A percentile compares a stretch with the other conserved stretches of the same genome.
These are phyloP conservation scores for Lasioglossum figueresi DNA, from an alignment of 2,888 invertebrate species.

Conservation along the genomic window DNA sequence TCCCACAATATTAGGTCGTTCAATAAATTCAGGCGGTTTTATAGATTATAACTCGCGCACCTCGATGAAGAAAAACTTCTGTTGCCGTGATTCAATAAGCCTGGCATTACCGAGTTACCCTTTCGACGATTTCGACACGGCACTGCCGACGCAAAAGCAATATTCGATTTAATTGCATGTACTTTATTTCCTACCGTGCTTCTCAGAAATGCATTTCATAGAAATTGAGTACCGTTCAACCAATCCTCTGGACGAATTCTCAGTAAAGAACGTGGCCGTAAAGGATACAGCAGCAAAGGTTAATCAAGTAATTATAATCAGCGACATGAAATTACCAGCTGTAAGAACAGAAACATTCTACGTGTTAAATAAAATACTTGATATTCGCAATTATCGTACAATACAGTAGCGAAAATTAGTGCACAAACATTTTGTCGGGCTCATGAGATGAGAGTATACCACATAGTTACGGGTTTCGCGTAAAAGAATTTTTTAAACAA, in stretches of 20 bases:
- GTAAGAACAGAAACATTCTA: background rate
- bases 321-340: background rate
- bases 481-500: background rate
- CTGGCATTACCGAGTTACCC: background rate
- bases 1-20: background rate
- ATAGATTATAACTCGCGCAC: background rate
- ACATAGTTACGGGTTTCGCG: too few species aligned
- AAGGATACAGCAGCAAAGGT: background rate
- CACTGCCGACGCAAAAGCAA: background rate
- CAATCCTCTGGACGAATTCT: background rate
- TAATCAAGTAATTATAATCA: too few species aligned
- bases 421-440: too few species aligned
- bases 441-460: too few species aligned
- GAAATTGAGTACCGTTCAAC: background rate
- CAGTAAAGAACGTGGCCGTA: background rate
- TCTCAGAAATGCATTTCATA: background rate
- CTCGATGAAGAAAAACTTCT: background rate
- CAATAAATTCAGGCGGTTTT: background rate
- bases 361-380: too few species aligned
- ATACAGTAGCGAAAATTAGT: too few species aligned
- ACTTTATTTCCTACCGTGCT: background rate
- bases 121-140: constrained; percentile 1
- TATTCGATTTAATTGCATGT: background rate
- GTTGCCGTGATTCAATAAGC: background rate
- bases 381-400: too few species aligned